These are phyloP conservation scores for Tiliacea aurago DNA, from an alignment of 2,888 invertebrate species.

Conservation along the genomic window DNA sequence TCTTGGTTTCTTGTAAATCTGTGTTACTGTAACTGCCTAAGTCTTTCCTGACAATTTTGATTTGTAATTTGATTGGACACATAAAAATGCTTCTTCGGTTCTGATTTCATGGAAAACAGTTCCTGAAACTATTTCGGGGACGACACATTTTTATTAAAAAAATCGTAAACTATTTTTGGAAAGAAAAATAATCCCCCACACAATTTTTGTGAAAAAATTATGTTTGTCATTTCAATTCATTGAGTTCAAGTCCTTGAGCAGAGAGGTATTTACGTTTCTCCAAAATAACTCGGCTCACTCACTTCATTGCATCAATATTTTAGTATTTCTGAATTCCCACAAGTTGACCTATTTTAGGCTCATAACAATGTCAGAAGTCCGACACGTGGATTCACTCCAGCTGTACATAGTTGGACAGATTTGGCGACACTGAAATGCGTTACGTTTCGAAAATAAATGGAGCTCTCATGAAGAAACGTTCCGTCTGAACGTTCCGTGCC, in stretches of 20 bases:
- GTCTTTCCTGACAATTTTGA: background rate
- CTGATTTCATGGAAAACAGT: background rate
- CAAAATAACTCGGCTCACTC: slow-evolving; percentile 42
- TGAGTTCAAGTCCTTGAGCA: slow-evolving; percentile 22
- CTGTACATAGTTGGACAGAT: slow-evolving; percentile 66
- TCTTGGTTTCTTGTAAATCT: background rate
- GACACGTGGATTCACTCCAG: slow-evolving; percentile 72
- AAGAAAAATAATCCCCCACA: slow-evolving; percentile 2
- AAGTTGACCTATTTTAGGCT: slow-evolving; percentile 74
- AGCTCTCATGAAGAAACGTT: slow-evolving; percentile 69
- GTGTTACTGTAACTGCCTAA: background rate
- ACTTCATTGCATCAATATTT: slow-evolving; percentile 60
- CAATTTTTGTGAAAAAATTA: no score
- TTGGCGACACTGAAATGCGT: slow-evolving; percentile 59
- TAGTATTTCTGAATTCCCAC: slow-evolving; percentile 64
- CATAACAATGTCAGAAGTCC: slow-evolving; percentile 72
- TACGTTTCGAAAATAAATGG: slow-evolving; percentile 66
- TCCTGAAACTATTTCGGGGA: background rate
- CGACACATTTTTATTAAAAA: background rate
- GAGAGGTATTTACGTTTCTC: slow-evolving; percentile 41
- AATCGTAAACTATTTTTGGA: background rate
- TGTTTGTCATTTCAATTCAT: slow-evolving; percentile 18
- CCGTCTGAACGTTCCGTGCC: slow-evolving; percentile 60
- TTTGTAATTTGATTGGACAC: background rate
- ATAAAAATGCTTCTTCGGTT: background rate